A percentile compares a stretch with the other conserved stretches of the same genome.
phyloP scores from a whole-genome alignment of 2,888 invertebrate species.

The Macrosoma leucophasiata region DNA sequence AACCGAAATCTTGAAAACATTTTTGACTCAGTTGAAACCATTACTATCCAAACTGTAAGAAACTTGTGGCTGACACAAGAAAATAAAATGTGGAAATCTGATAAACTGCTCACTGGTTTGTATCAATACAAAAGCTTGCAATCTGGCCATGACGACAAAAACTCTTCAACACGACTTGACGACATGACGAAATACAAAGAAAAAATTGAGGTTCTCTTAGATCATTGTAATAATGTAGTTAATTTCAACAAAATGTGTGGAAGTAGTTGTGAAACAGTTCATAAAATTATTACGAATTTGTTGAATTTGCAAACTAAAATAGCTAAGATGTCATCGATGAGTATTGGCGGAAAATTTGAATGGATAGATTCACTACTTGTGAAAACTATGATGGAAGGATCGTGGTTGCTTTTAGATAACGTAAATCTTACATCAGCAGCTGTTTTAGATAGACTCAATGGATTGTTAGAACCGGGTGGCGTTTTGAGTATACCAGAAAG shows the following conservation, averaged over 20 bases:
- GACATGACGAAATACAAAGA: slow-evolving; percentile 42
- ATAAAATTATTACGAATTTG: slow-evolving; percentile 45
- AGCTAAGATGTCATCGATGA: slow-evolving; percentile 76
- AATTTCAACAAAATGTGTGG: slow-evolving; percentile 24
- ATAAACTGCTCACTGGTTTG: slow-evolving; percentile 44
- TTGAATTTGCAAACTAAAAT: slow-evolving; percentile 56
- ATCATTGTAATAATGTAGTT: slow-evolving; percentile 42
- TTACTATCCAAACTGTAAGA: slow-evolving; percentile 70
- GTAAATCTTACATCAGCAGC: slow-evolving; percentile 98
- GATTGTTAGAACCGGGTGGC: slow-evolving; percentile 94
- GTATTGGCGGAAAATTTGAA: slow-evolving; percentile 93
- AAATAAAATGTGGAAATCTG: slow-evolving; percentile 37
- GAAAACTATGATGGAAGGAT: slow-evolving; percentile 87
- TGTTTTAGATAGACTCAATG: slow-evolving; percentile 96
- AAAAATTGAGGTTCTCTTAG: slow-evolving; percentile 43
- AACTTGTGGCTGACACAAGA: slow-evolving; percentile 49
- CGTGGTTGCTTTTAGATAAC: slow-evolving; percentile 92
- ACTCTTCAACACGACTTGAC: slow-evolving; percentile 26
- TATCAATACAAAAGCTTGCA: slow-evolving; percentile 46
- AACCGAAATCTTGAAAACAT: slow-evolving; percentile 84
- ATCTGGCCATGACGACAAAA: slow-evolving; percentile 25
- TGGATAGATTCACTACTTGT: slow-evolving; percentile 94
- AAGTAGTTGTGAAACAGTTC: slow-evolving; percentile 29
- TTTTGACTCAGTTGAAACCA: slow-evolving; percentile 71
- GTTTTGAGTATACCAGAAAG: slow-evolving; percentile 92